Base-by-base conservation (phyloP, 1,140 invertebrate genomes). In the Lysiphlebus fabarum region DNA sequence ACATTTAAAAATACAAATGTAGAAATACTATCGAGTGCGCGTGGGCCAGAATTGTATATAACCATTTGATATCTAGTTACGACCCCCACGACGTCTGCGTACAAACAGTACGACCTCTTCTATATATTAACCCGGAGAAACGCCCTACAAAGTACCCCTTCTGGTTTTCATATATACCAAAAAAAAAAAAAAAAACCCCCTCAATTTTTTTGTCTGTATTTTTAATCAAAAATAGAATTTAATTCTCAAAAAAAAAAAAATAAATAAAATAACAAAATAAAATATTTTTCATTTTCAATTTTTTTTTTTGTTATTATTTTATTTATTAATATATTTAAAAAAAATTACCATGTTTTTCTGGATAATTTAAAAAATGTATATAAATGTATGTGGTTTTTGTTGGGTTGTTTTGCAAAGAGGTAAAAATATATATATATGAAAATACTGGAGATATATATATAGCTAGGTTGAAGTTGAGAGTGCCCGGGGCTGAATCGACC, bases 391-490 rank as follows among this genome's bases (percentile, higher is more conserved):
- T 34, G 42, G 45, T 53, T 12, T 56, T 40, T 44, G 61, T 40
- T 55, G 37, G 50, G 40, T 53, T 43, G 43, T 43, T 33, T 42
- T 49, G 59, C 62, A 68, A 57, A 61, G 64, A 71, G 65, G 62
- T 62, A 67, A 68, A 67, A 65, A n/a, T n/a, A n/a, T 68, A 67
- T 26, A 26, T 26, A 26, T 1, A 26, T 26, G 17, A 26, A 70
- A 75, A 74, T 73, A 74, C 67, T 66, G 70, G 72, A 76, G 74
- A 76, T 75, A 76, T n/a, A n/a, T n/a, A n/a, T n/a, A n/a, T 72
- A 75, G 71, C 70, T 75, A 73, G 68, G 67, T 71, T 69, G 67
- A 70, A 70, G 70, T 68, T 66, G 70, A 72, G 72, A 69, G 73
- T 51, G 38, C 49, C 73, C 72, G 70, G 72, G 72, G 72, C 72